Evolutionary conservation across 2,888 invertebrate species (phyloP).

Genomic region (Eilema caniola): DNA sequence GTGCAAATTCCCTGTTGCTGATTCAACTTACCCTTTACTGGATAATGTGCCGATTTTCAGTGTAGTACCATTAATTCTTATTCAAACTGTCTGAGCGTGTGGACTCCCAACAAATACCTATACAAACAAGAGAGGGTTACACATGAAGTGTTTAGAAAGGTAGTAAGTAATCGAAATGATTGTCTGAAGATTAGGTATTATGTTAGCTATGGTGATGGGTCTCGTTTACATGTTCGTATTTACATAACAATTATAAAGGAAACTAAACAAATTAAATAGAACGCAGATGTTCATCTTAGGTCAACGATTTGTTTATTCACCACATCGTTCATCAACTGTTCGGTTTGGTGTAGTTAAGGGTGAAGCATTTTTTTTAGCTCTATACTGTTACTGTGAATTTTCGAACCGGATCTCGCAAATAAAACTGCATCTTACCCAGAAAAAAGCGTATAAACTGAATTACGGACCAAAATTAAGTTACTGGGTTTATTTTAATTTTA

Average conservation of each 20-base stretch:
- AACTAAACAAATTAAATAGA: too few species aligned
- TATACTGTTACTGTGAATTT: too few species aligned
- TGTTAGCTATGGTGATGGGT: background rate
- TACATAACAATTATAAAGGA: too few species aligned
- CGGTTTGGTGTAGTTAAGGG: too few species aligned
- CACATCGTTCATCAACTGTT: too few species aligned
- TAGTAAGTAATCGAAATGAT: background rate
- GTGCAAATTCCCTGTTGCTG: background rate
- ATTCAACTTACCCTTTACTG: constrained; percentile 1
- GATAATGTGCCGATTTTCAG: constrained; percentile 1
- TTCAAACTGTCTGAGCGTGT: background rate
- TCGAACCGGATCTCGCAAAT: background rate
- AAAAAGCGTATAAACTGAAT: too few species aligned
- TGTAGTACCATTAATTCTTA: background rate
- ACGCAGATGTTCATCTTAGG: background rate
- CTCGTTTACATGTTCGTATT: too few species aligned
- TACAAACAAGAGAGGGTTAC: background rate
- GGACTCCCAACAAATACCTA: background rate
- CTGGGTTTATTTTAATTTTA: too few species aligned
- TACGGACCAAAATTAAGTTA: too few species aligned
- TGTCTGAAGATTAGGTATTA: background rate
- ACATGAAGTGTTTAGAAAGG: background rate
- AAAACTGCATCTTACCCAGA: background rate
- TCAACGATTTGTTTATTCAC: background rate
- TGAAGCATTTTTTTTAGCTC: too few species aligned